These are phyloP conservation scores for Discoglossus pictus DNA, from an alignment of 2,797 vertebrate genomes.

Conservation along the genomic window DNA sequence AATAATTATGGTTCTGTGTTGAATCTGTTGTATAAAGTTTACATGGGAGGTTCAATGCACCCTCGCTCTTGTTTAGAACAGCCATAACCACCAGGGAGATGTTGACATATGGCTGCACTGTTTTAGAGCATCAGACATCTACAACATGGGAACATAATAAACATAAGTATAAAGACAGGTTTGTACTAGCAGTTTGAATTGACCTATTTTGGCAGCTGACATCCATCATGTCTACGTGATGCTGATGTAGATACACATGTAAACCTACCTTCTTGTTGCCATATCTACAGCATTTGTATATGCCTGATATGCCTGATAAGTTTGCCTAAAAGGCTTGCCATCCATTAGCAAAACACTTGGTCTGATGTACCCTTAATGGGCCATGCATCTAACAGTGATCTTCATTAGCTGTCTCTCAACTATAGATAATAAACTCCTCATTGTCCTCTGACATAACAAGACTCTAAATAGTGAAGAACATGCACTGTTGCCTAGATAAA, in stretches of 20 bases:
- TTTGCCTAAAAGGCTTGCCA: no score
- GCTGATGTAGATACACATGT: conserved; percentile 74
- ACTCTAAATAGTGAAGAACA: no score
- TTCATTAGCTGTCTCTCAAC: no score
- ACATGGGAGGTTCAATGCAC: conserved; percentile 97
- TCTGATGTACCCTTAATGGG: no score
- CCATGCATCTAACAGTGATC: no score
- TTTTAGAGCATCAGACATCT: conserved; percentile 90
- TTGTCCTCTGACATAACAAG: no score
- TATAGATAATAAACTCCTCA: no score
- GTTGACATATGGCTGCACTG: conserved; percentile 95
- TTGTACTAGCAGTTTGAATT: conserved; percentile 77
- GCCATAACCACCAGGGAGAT: conserved; percentile 96
- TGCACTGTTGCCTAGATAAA: no score
- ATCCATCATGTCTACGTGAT: conserved; percentile 76
- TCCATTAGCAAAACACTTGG: no score
- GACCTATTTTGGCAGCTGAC: conserved; percentile 81
- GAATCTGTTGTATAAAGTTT: conserved; percentile 99
- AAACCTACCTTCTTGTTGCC: conserved; percentile 72
- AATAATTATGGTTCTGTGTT: conserved; percentile 99
- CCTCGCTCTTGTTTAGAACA: conserved; percentile 98
- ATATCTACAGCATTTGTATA: conserved; percentile 74
- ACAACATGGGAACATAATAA: conserved; percentile 96
- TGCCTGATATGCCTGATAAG: conserved; percentile 63
- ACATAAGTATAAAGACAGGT: conserved; percentile 85